Evolutionary conservation across 2,113 vertebrate genomes (phyloP).

Genomic region (Colossoma macropomum): DNA sequence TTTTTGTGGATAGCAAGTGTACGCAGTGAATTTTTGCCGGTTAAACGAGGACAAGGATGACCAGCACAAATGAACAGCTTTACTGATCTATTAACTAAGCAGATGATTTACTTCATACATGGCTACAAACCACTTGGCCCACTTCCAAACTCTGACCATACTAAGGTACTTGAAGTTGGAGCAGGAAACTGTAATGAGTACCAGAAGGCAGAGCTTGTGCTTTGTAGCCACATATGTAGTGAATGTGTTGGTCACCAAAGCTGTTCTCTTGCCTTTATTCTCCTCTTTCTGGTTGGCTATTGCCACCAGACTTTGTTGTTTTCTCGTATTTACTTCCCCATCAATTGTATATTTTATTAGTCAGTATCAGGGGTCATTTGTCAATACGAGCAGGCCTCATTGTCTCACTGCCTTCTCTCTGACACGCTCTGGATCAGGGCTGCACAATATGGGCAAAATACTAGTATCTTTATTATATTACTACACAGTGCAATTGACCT

Average conservation of each 20-base stretch:
- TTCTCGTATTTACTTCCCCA: background rate
- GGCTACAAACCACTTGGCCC: background rate
- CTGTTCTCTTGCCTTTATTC: conserved; percentile 18
- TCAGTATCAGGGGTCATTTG: conserved; percentile 34
- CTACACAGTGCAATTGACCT: too few relatives aligned
- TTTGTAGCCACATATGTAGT: conserved; percentile 22
- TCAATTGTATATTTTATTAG: conserved; percentile 19
- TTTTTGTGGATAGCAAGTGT: background rate
- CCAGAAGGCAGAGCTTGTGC: background rate
- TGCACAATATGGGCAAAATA: background rate
- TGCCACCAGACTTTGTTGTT: conserved; percentile 4
- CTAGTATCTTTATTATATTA: background rate
- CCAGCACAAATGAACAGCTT: background rate
- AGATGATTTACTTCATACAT: conserved; percentile 22
- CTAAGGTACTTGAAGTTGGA: background rate
- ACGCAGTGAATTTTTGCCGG: background rate
- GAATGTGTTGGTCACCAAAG: conserved; percentile 17
- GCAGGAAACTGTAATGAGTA: background rate
- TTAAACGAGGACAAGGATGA: background rate
- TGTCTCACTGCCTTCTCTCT: conserved; percentile 32
- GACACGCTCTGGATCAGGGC: background rate
- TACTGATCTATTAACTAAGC: background rate
- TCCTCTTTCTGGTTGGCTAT: background rate
- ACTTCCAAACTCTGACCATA: background rate
- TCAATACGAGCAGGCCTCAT: conserved; percentile 16